Base-by-base conservation (phyloP, 2,797 vertebrate genomes). In the Phylloscopus collybita region DNA sequence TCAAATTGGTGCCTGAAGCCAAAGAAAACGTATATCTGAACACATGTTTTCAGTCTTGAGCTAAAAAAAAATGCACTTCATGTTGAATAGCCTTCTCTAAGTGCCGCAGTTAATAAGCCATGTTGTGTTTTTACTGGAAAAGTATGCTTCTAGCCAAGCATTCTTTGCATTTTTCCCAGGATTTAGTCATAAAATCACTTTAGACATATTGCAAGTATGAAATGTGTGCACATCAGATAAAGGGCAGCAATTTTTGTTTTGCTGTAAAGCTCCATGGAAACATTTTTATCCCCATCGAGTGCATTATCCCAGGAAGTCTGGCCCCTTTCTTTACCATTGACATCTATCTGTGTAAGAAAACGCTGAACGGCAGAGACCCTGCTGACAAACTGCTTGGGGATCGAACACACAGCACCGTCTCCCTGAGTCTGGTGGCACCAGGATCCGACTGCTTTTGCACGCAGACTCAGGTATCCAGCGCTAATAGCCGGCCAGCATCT, bases 151-250 rank as follows among this genome's bases (percentile, higher is more conserved):
- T 94, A 93, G 96, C 97, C 97, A 97, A 94, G 95, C 97, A 98
- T 98, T 98, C 97, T 97, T 96, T 91, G 97, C 97, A 97, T 98
- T 97, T 98, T 98, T 97, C 97, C 97, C 97, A 98, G 96, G 97
- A 98, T 98, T 97, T 97, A 97, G 97, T 97, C 96, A 97, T 96
- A 96, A 97, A 98, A 97, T 95, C 95, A 94, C 95, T 93, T 91
- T 59, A 96, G 95, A 97, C 91, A 94, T 96, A 95, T 95, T 97
- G 88, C 97, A 96, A 97, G 96, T 92, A 96, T 95, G 95, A 97
- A 97, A 97, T 97, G 96, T 97, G 94, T 96, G 91, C 85, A 73
- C 96, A 97, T 97, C 92, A 95, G 96, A 97, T 97, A 97, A 97
- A 98, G 94, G 95, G 90, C 91, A 97, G 84, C 53, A 36, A 75